A percentile compares a stretch with the other conserved stretches of the same genome.
phyloP scores from a whole-genome alignment of 2,113 vertebrate species.

The Bos indicus region DNA sequence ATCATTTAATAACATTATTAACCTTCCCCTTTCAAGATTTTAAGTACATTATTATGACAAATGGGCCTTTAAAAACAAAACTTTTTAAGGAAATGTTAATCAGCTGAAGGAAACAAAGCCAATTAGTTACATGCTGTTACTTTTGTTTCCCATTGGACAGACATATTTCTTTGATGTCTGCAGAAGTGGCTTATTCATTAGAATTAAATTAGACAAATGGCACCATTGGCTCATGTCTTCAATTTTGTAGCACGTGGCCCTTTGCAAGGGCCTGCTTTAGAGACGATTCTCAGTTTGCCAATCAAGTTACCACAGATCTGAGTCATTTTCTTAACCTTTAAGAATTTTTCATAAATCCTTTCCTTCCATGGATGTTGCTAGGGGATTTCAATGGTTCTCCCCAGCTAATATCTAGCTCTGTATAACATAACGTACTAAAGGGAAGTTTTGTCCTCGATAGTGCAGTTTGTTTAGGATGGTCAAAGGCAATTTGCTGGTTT shows the following conservation, averaged over 20 bases:
- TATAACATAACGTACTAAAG: constrained; percentile 65
- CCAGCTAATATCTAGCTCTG: constrained; percentile 55
- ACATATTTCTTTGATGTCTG: constrained; percentile 50
- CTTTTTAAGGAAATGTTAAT: constrained; percentile 62
- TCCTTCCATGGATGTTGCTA: constrained; percentile 59
- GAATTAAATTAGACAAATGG: constrained; percentile 57
- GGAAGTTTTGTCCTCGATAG: constrained; percentile 55
- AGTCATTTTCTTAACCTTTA: background rate
- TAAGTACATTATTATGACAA: constrained; percentile 39
- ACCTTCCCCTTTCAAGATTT: constrained; percentile 44
- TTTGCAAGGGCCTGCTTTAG: background rate
- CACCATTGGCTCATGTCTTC: constrained; percentile 19
- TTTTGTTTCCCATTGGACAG: constrained; percentile 10
- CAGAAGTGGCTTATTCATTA: constrained; percentile 55
- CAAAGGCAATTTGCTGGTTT: constrained; percentile 61
- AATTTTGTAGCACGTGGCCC: background rate
- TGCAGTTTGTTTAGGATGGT: constrained; percentile 59
- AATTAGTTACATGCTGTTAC: constrained; percentile 62
- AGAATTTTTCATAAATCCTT: constrained; percentile 14
- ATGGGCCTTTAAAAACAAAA: constrained; percentile 50
- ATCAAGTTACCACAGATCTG: background rate
- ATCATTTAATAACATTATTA: background rate
- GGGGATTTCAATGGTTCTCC: constrained; percentile 58
- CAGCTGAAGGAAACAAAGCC: constrained; percentile 65
- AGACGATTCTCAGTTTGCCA: background rate